Base-by-base conservation (phyloP, 1,140 invertebrate genomes). In the Zaprionus kolodkinae region DNA sequence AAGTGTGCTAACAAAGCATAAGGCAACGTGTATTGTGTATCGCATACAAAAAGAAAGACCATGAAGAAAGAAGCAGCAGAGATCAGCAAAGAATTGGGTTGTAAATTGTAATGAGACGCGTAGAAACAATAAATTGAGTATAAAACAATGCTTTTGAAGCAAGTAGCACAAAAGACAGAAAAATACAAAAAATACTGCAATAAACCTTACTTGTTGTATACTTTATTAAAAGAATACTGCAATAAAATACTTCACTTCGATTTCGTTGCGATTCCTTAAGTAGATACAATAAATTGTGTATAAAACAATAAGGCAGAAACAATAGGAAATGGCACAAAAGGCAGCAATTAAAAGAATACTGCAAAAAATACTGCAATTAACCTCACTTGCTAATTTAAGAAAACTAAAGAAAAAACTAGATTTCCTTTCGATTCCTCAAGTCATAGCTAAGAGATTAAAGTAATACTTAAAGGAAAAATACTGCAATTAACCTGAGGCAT, bases 1-100 rank as follows among this genome's bases (percentile, higher is more conserved):
- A 43, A 69, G 21, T 69, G 45, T 61, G 60, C 36, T 25, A 55
- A 57, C 55, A 71, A 55, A 64, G 61, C 30, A 63, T 13, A 27
- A 35, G 25, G 30, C 11, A 50, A 25, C 25, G 45, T 17, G 40
- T n/a, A 15, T 43, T 12, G 27, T 30, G 27, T 6, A 1, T 2
- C 25, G 4, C 1, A 50, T 61, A 62, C 12, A 30, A 5, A 50
- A 21, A 21, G 17, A 12, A 12, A 21, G 17, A 50, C 40, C 13
- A 7, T 4, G 15, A 17, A 50, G 45, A 48, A 43, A 43, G 40
- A 43, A 43, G 21, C 6, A 30, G 27, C 27, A 45, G 40, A 45
- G n/a, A 45, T 45, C 27, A 3, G 6, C 40, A n/a, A 45, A 45
- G 45, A 50, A 50, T 50, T 50, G 45, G 45, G 10, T 50, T 50